Percentiles rank a stretch among this genome's conserved stretches.
Conservation (phyloP, 1,140 invertebrate genomes). For the Aphis craccivora region DNA sequence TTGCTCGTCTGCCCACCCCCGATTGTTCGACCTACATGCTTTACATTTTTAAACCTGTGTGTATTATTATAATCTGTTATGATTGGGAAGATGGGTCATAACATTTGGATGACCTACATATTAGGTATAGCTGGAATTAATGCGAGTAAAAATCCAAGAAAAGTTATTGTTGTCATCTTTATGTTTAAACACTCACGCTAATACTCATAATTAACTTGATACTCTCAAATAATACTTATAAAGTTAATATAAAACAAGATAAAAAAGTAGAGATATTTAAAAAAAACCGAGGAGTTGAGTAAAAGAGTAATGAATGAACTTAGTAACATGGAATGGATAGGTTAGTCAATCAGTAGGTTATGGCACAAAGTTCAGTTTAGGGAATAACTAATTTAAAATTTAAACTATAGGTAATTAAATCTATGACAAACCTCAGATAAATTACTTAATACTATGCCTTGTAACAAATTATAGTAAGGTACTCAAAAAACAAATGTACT, state of each 20-base stretch:
- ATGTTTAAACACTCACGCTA: background rate
- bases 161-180: background rate
- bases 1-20: slow-evolving; percentile 43
- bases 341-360: too few relatives aligned
- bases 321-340: too few relatives aligned
- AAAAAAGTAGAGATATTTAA: too few relatives aligned
- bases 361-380: too few relatives aligned
- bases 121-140: background rate
- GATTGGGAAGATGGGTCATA: background rate
- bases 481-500: background rate
- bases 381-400: background rate
- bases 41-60: background rate
- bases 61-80: background rate
- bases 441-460: background rate
- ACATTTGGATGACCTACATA: slow-evolving; percentile 10
- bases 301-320: too few relatives aligned
- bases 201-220: background rate
- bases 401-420: background rate
- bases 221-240: too few relatives aligned
- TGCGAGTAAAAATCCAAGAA: background rate
- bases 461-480: background rate
- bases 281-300: too few relatives aligned
- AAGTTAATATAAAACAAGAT: too few relatives aligned
- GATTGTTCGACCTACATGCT: slow-evolving; percentile 35
- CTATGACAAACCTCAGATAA: background rate